Evolutionary conservation across 2,888 invertebrate genomes (phyloP).

Genomic region (Netelia inedita): DNA sequence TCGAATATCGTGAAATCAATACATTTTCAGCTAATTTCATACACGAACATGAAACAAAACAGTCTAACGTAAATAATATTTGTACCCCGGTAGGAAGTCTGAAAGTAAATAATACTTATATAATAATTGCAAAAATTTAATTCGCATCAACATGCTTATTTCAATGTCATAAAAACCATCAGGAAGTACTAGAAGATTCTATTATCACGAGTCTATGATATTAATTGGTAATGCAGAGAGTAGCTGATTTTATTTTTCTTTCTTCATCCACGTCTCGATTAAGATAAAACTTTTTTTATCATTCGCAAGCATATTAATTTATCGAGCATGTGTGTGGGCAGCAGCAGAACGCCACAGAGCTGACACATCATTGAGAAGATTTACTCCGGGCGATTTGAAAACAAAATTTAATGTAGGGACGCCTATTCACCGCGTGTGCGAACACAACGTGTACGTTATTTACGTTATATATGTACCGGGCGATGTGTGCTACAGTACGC

Average conservation of each 20-base stretch:
- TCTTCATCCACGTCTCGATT: constrained; percentile 10
- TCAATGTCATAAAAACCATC: too few species aligned
- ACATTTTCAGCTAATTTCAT: too few species aligned
- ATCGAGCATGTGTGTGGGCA: constrained; percentile 38
- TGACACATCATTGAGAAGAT: constrained; percentile 60
- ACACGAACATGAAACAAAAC: too few species aligned
- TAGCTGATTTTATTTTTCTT: background rate
- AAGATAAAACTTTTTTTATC: constrained; percentile 20
- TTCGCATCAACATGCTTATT: too few species aligned
- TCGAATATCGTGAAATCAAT: too few species aligned
- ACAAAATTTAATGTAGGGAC: constrained; percentile 61
- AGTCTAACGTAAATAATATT: too few species aligned
- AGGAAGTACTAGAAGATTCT: too few species aligned
- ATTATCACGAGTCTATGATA: too few species aligned
- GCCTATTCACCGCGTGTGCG: constrained; percentile 47
- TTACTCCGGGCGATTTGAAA: constrained; percentile 52
- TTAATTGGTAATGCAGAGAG: too few species aligned
- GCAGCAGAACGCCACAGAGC: background rate
- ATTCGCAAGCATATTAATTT: constrained; percentile 28
- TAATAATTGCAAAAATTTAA: too few species aligned
- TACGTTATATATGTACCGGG: background rate
- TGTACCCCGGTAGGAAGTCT: too few species aligned
- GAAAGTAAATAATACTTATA: too few species aligned
- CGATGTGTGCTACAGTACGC: background rate
- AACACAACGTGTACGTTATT: background rate